Conservation (phyloP, 1,140 invertebrate species). For the Steinernema khuongi region DNA sequence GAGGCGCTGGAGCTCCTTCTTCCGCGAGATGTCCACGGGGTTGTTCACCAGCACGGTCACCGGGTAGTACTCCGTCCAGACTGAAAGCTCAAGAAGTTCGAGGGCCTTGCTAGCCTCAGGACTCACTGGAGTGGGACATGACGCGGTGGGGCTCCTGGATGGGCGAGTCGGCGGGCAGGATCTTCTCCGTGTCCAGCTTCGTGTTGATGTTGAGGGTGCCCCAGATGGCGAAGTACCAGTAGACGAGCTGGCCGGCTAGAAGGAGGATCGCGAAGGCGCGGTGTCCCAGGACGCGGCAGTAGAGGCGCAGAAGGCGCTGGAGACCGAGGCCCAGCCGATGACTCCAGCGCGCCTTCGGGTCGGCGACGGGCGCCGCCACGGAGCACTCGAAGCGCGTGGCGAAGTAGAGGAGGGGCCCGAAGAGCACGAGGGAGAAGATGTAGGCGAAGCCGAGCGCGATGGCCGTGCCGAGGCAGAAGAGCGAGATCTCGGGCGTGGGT, state of each 20-base stretch:
- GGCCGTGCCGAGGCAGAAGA: conserved; percentile 54
- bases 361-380: conserved; percentile 7
- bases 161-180: conserved; percentile 47
- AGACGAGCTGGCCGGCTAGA: conserved; percentile 21
- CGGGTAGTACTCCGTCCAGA: conserved; percentile 58
- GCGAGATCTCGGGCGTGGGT: conserved; percentile 72
- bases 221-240: conserved; percentile 50
- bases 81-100: conserved; percentile 20
- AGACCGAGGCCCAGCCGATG: conserved; percentile 8
- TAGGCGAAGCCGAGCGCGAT: conserved; percentile 51
- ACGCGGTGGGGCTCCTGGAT: conserved; percentile 47
- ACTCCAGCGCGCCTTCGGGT: conserved; percentile 15
- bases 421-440: conserved; percentile 54
- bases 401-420: conserved; percentile 49
- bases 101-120: too few species aligned
- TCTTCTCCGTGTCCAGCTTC: conserved; percentile 50
- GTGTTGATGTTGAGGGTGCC: conserved; percentile 42
- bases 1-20: conserved; percentile 20
- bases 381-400: conserved; percentile 24
- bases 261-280: conserved; percentile 3
- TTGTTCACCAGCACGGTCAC: conserved; percentile 55
- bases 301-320: conserved; percentile 15
- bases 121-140: conserved; percentile 44
- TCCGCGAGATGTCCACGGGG: conserved; percentile 44
- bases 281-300: conserved; percentile 19